Evolutionary conservation across 2,113 vertebrate species (phyloP).

Genomic region (Cochlearius cochlearius): DNA sequence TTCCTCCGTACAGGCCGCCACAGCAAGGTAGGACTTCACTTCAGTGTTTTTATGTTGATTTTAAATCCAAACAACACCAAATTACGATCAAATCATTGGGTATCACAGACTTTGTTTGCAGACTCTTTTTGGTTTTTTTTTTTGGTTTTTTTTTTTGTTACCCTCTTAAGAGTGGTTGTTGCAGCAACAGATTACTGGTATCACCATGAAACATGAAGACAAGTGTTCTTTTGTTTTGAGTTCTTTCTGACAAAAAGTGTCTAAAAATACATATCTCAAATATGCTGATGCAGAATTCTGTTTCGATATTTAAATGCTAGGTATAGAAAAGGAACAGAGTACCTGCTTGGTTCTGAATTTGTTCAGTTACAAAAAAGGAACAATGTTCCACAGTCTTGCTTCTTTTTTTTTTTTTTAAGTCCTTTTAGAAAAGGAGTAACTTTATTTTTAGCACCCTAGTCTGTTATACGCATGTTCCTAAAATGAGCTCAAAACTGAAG

Average conservation of each 20-base stretch:
- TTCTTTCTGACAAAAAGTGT: not conserved
- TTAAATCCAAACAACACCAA: not conserved
- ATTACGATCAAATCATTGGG: not conserved
- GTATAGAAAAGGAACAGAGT: not conserved
- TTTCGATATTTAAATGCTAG: not conserved
- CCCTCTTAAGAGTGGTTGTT: constrained; percentile 11
- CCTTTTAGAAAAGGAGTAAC: not conserved
- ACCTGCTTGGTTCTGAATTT: not conserved
- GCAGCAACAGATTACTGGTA: not conserved
- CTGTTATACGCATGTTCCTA: constrained; percentile 11
- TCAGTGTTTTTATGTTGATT: not conserved
- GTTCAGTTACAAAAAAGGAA: not conserved
- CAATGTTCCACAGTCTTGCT: not conserved
- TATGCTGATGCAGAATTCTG: constrained; percentile 6
- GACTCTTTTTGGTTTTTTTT: not conserved
- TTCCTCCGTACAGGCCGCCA: constrained; percentile 96
- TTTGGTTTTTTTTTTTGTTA: not conserved
- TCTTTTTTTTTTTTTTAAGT: not conserved
- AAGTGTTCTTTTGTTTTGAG: not conserved
- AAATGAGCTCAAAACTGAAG: not conserved
- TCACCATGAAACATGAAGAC: not conserved
- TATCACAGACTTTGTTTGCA: not conserved
- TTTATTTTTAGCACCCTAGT: constrained; percentile 4
- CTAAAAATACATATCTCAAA: not conserved
- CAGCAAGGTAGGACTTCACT: constrained; percentile 88